Percentiles rank a stretch among this genome's conserved stretches.
These are phyloP conservation scores for Salvelinus namaycush DNA, from an alignment of 2,113 vertebrate genomes.

Conservation along the genomic window DNA sequence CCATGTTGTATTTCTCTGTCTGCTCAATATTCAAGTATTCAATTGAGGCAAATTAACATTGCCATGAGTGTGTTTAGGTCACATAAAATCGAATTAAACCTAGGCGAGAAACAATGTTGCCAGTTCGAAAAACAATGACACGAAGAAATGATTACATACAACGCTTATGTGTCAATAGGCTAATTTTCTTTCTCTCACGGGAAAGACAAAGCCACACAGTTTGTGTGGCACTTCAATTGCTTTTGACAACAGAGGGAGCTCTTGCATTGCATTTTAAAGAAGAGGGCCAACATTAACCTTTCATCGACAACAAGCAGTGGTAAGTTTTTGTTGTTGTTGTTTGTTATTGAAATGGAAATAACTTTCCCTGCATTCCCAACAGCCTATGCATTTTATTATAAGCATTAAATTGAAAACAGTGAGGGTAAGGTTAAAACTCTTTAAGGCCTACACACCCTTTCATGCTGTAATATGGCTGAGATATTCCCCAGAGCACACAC, in stretches of 20 bases:
- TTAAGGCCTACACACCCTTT: not conserved
- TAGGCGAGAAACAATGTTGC: no score
- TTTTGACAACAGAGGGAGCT: constrained; percentile 40
- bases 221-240: no score
- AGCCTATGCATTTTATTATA: not conserved
- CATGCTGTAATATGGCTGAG: not conserved
- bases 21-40: not conserved
- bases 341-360: not conserved
- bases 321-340: not conserved
- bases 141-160: no score
- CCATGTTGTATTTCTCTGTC: not conserved
- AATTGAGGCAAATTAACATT: not conserved
- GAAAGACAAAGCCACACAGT: no score
- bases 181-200: no score
- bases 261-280: not conserved
- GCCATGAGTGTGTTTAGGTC: not conserved
- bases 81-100: not conserved
- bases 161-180: no score
- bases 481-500: not conserved
- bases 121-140: no score
- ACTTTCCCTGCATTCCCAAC: no score
- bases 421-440: not conserved
- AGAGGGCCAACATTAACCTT: not conserved
- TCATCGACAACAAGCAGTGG: not conserved
- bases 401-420: not conserved